Evolutionary conservation across 2,888 invertebrate genomes (phyloP).

Genomic region (Urechis unicinctus): DNA sequence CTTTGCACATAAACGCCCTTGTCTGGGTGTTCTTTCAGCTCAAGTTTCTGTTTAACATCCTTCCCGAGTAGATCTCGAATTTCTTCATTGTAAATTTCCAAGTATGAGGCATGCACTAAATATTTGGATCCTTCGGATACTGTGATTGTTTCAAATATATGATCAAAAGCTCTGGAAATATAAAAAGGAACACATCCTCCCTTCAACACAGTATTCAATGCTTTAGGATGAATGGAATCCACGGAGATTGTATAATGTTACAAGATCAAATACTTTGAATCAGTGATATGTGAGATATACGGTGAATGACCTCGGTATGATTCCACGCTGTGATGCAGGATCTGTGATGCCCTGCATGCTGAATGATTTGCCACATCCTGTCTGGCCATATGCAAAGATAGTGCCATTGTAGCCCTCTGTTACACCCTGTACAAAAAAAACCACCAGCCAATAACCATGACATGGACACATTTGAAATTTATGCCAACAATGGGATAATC

Average conservation of each 20-base stretch:
- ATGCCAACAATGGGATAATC: too few species aligned
- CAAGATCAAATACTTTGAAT: too few species aligned
- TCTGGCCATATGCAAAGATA: slow-evolving; percentile 88
- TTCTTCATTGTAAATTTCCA: slow-evolving; percentile 81
- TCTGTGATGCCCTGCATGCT: slow-evolving; percentile 73
- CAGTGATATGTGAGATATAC: too few species aligned
- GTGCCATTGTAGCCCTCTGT: slow-evolving; percentile 88
- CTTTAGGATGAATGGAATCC: too few species aligned
- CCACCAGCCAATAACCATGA: background rate
- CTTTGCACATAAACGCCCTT: slow-evolving; percentile 64
- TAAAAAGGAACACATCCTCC: too few species aligned
- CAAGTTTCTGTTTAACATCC: slow-evolving; percentile 58
- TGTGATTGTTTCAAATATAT: slow-evolving; percentile 67
- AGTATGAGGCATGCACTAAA: slow-evolving; percentile 69
- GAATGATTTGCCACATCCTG: slow-evolving; percentile 84
- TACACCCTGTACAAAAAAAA: slow-evolving; percentile 60
- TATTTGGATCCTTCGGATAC: slow-evolving; percentile 63
- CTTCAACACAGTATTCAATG: too few species aligned
- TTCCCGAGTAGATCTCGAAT: slow-evolving; percentile 64
- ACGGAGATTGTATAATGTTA: too few species aligned
- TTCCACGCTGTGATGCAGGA: slow-evolving; percentile 54
- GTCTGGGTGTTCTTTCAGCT: slow-evolving; percentile 64
- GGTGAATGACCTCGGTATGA: slow-evolving; percentile 65
- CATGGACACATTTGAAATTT: too few species aligned
- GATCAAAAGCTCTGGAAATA: slow-evolving; percentile 67